Percentiles rank a stretch among this genome's conserved stretches.
These are phyloP conservation scores for Alouatta palliata DNA, from an alignment of 2,113 vertebrate genomes.

Conservation along the genomic window DNA sequence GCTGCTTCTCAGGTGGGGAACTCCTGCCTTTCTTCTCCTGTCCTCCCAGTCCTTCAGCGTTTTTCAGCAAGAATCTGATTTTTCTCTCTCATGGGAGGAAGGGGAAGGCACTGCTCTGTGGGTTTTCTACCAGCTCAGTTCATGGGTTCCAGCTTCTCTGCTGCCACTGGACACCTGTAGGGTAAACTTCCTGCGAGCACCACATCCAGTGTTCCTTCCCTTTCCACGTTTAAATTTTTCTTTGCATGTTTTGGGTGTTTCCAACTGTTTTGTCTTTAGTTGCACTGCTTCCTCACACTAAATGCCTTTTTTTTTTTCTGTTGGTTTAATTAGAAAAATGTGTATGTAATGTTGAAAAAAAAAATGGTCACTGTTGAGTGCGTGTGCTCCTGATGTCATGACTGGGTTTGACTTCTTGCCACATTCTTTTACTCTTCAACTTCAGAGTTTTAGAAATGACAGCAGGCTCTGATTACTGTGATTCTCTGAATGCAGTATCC, in stretches of 20 bases:
- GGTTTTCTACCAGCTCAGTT: constrained; percentile 77
- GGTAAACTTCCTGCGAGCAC: constrained; percentile 60
- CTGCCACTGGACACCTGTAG: constrained; percentile 74
- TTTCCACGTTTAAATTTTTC: constrained; percentile 69
- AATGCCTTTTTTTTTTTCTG: background rate
- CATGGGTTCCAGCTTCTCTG: constrained; percentile 79
- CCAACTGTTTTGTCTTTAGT: constrained; percentile 76
- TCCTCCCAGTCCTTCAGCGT: constrained; percentile 74
- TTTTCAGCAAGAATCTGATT: constrained; percentile 74
- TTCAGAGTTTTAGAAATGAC: background rate
- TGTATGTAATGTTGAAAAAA: background rate
- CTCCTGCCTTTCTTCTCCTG: constrained; percentile 83
- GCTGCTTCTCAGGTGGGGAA: constrained; percentile 74
- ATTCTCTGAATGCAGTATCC: background rate
- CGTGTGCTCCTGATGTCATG: background rate
- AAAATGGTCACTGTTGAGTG: background rate
- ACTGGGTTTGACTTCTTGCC: background rate
- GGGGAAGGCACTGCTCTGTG: constrained; percentile 75
- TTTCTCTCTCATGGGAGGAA: constrained; percentile 73
- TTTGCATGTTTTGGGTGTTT: constrained; percentile 75
- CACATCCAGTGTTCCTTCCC: constrained; percentile 12
- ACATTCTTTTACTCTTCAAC: background rate
- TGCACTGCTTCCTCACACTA: constrained; percentile 75
- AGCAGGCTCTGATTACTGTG: background rate
- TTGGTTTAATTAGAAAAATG: background rate